Evolutionary conservation across 2,797 vertebrate genomes (phyloP).

Genomic region (Discoglossus pictus): DNA sequence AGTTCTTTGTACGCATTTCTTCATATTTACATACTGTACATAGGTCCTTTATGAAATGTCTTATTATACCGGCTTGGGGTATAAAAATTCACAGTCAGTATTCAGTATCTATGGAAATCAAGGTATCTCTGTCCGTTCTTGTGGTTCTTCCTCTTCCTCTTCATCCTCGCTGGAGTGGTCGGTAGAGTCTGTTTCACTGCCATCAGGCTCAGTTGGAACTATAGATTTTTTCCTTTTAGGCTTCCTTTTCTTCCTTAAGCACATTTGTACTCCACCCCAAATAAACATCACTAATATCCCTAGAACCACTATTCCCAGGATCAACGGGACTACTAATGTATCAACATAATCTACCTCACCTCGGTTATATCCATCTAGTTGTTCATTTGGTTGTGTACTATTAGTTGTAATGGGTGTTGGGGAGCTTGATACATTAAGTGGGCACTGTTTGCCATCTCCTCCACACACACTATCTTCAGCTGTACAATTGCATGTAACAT

Average conservation of each 20-base stretch:
- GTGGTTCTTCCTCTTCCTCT: slow-evolving; percentile 25
- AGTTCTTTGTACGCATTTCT: no score
- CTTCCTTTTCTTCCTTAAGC: slow-evolving; percentile 36
- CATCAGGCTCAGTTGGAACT: slow-evolving; percentile 18
- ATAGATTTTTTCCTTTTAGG: slow-evolving; percentile 44
- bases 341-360: slow-evolving; percentile 7
- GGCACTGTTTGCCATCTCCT: not conserved
- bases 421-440: not conserved
- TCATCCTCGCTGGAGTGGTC: slow-evolving; percentile 45
- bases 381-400: not conserved
- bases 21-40: no score
- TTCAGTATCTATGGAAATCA: no score
- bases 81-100: no score
- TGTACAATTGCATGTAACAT: slow-evolving; percentile 13
- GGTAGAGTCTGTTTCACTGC: slow-evolving; percentile 43
- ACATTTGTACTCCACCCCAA: slow-evolving; percentile 48
- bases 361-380: not conserved
- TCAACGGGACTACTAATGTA: slow-evolving; percentile 32
- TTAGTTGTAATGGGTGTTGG: not conserved
- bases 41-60: no score
- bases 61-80: no score
- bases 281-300: slow-evolving; percentile 38
- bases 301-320: slow-evolving; percentile 38
- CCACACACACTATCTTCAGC: slow-evolving; percentile 9
- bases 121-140: slow-evolving; percentile 30